Conservation (phyloP, 1,140 invertebrate genomes). For the Drosophila sproati region DNA sequence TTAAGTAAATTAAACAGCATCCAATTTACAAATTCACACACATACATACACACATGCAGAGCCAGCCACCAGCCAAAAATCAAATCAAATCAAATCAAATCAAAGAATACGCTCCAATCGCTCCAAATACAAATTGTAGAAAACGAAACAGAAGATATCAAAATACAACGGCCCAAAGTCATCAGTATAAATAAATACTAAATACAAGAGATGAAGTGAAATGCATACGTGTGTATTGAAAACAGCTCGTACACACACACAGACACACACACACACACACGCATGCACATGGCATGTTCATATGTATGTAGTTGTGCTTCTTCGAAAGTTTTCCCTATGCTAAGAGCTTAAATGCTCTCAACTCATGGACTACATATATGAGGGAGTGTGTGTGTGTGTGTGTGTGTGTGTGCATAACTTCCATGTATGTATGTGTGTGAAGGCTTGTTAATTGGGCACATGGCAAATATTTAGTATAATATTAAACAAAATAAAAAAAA, state of each 20-base stretch:
- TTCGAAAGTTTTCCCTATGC: slow-evolving; percentile 1
- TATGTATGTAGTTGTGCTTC: slow-evolving; percentile 3
- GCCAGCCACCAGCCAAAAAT: background rate
- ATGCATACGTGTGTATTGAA: background rate
- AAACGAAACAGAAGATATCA: too few relatives aligned
- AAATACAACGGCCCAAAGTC: too few relatives aligned
- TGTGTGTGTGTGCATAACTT: background rate
- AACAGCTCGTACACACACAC: slow-evolving; percentile 3
- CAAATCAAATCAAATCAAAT: too few relatives aligned
- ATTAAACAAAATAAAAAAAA: slow-evolving; percentile 29
- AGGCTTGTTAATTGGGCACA: slow-evolving; percentile 45
- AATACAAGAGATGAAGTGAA: background rate
- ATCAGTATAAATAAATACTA: background rate
- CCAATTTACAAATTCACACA: slow-evolving; percentile 23
- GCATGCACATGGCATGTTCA: background rate
- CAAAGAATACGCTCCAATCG: background rate
- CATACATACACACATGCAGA: background rate
- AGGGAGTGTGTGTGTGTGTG: background rate
- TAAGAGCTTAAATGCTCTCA: background rate
- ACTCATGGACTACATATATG: background rate
- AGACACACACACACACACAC: slow-evolving; percentile 18
- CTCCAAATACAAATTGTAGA: too few relatives aligned
- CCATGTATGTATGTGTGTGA: slow-evolving; percentile 50
- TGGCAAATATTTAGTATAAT: slow-evolving; percentile 67
- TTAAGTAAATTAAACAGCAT: slow-evolving; percentile 34